Conservation (phyloP, 2,113 vertebrate genomes). For the Chunga burmeisteri region DNA sequence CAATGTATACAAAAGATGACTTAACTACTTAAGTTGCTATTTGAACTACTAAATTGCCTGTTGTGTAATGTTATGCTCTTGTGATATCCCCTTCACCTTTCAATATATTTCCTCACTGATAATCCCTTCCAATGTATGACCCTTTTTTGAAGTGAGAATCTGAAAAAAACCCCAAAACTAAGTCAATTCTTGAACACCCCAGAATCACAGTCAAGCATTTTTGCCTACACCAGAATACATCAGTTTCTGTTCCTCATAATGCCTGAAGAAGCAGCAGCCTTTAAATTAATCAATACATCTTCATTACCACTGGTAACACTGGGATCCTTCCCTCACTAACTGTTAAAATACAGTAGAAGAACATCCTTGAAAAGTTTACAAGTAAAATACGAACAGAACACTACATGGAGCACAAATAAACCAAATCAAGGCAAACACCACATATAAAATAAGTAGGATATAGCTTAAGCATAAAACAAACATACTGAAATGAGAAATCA, state of each 20-base stretch:
- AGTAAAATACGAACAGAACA: background rate
- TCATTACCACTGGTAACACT: background rate
- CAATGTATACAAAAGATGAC: background rate
- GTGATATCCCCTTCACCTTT: background rate
- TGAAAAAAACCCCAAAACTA: background rate
- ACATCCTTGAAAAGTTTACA: background rate
- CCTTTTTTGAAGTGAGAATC: background rate
- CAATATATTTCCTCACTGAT: background rate
- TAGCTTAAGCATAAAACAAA: background rate
- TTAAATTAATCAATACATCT: background rate
- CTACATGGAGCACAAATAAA: background rate
- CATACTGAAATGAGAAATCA: background rate
- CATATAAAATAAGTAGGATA: background rate
- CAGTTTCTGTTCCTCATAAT: background rate
- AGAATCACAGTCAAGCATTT: background rate
- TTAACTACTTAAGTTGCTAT: background rate
- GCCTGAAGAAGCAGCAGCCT: background rate
- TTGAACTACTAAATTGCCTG: background rate
- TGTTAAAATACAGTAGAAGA: background rate
- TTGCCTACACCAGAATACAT: background rate
- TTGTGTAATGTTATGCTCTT: background rate
- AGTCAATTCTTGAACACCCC: background rate
- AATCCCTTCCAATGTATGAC: background rate
- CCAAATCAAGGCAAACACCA: background rate
- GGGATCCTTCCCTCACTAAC: background rate